Percentiles rank a stretch among this genome's conserved stretches.
phyloP scores from a whole-genome alignment of 53 echinoderm and acorn worm genomes.

The Hippasteria phrygiana region DNA sequence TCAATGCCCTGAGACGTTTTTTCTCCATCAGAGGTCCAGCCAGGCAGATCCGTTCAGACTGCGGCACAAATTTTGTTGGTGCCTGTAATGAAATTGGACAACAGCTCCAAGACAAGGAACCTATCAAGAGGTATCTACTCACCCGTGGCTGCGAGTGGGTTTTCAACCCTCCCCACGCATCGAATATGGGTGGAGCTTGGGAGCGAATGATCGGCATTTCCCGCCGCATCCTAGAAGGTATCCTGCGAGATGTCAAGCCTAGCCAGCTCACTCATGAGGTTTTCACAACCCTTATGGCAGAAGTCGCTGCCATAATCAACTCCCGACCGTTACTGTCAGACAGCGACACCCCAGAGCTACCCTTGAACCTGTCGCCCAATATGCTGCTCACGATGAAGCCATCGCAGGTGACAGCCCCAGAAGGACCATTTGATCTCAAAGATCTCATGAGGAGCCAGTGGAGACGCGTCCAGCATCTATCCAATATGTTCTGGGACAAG shows the following conservation, averaged over 20 bases:
- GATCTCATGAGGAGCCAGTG: slow-evolving; percentile 72
- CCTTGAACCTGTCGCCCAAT: too few relatives aligned
- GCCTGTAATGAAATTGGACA: slow-evolving; percentile 66
- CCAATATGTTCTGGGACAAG: slow-evolving; percentile 74
- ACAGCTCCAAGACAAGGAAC: slow-evolving; percentile 51
- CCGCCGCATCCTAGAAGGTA: slow-evolving; percentile 66
- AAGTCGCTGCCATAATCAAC: slow-evolving; percentile 69
- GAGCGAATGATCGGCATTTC: slow-evolving; percentile 71
- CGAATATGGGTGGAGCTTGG: slow-evolving; percentile 72
- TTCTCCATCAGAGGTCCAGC: slow-evolving; percentile 69
- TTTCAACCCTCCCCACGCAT: slow-evolving; percentile 75
- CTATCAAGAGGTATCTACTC: slow-evolving; percentile 61
- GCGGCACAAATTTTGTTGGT: slow-evolving; percentile 67
- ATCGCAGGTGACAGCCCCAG: slow-evolving; percentile 68
- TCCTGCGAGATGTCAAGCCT: slow-evolving; percentile 67
- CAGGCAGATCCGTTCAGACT: slow-evolving; percentile 60
- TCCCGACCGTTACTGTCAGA: slow-evolving; percentile 55
- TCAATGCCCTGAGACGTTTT: slow-evolving; percentile 64
- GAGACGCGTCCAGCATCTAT: slow-evolving; percentile 71
- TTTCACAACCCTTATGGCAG: slow-evolving; percentile 63
- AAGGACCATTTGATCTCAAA: slow-evolving; percentile 67
- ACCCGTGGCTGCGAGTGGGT: slow-evolving; percentile 66
- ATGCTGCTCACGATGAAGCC: slow-evolving; percentile 72
- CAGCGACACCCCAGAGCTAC: slow-evolving; percentile 53
- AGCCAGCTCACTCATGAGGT: slow-evolving; percentile 76